Evolutionary conservation across 2,113 vertebrate species (phyloP).

Genomic region (Progne subis): DNA sequence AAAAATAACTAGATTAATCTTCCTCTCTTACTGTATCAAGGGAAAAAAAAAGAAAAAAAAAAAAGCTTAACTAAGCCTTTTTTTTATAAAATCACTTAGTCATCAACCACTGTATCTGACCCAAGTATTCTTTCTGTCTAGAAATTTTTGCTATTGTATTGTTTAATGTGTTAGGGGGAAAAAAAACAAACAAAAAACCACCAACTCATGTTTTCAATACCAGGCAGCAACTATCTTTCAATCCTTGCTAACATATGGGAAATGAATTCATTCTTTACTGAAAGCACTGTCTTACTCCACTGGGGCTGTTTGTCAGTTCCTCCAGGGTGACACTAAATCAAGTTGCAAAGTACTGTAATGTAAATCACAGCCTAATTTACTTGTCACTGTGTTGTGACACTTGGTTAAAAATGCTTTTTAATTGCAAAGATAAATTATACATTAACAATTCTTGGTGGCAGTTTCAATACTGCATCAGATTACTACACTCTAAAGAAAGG

Average conservation of each 20-base stretch:
- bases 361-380: slow-evolving; percentile 84
- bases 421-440: slow-evolving; percentile 84
- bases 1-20: neutral
- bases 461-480: slow-evolving; percentile 72
- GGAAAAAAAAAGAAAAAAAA: neutral
- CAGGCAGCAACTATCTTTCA: slow-evolving; percentile 25
- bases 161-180: neutral
- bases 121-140: neutral
- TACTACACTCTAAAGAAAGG: slow-evolving; percentile 61
- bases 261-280: slow-evolving; percentile 51
- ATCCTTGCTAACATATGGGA: slow-evolving; percentile 19
- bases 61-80: neutral
- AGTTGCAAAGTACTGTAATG: slow-evolving; percentile 69
- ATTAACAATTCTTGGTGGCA: slow-evolving; percentile 79
- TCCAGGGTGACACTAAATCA: slow-evolving; percentile 76
- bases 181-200: slow-evolving; percentile 36
- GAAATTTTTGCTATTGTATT: neutral
- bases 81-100: neutral
- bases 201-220: slow-evolving; percentile 23
- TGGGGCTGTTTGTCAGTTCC: slow-evolving; percentile 72
- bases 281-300: slow-evolving; percentile 61
- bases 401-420: slow-evolving; percentile 83
- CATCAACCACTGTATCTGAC: neutral
- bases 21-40: neutral
- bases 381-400: slow-evolving; percentile 82